Evolutionary conservation across 2,888 invertebrate genomes (phyloP).

Genomic region (Cantharis flavilabris): DNA sequence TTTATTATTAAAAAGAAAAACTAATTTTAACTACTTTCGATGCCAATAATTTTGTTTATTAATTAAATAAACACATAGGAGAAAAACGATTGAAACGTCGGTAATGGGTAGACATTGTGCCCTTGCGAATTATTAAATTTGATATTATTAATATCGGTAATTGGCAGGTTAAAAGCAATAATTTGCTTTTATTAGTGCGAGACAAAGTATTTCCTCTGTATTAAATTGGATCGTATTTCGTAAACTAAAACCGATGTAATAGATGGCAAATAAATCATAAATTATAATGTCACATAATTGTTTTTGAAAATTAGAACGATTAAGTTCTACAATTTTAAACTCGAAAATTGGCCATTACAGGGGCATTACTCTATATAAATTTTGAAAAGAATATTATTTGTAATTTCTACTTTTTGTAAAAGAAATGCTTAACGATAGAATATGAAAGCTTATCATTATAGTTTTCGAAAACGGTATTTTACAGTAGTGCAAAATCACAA

Average conservation of each 20-base stretch:
- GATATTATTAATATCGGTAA: constrained; percentile 13
- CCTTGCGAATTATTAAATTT: neutral
- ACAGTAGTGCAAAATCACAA: neutral
- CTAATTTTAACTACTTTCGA: neutral
- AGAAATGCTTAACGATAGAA: neutral
- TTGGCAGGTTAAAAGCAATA: neutral
- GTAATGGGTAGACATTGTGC: neutral
- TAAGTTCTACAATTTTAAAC: neutral
- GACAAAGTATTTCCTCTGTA: neutral
- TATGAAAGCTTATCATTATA: too few relatives aligned
- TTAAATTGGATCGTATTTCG: neutral
- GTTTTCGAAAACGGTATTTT: neutral
- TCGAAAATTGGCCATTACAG: neutral
- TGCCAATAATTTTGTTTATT: neutral
- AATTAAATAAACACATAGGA: too few relatives aligned
- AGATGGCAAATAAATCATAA: too few relatives aligned
- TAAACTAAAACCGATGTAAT: neutral
- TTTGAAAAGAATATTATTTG: neutral
- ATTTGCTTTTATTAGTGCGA: neutral
- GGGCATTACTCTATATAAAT: neutral
- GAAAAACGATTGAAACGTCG: too few relatives aligned
- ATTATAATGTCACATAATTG: too few relatives aligned
- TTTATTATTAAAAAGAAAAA: neutral
- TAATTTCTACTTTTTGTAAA: neutral
- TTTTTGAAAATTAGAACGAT: too few relatives aligned